These are phyloP conservation scores for Limnodromus scolopaceus DNA, from an alignment of 2,797 vertebrate genomes.

Conservation along the genomic window DNA sequence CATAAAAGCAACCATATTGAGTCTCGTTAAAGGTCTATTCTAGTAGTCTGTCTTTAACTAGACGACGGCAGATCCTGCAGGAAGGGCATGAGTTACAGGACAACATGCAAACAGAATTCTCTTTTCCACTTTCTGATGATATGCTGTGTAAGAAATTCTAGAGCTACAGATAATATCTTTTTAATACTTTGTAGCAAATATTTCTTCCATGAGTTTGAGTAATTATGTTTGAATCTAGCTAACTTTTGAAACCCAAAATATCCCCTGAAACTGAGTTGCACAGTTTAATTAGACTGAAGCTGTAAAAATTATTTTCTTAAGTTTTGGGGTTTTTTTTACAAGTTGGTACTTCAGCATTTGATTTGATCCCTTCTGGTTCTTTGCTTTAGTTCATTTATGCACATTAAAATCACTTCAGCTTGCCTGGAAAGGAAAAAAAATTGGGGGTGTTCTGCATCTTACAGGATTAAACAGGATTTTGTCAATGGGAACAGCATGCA, in stretches of 20 bases:
- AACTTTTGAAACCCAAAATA: neutral
- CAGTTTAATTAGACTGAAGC: neutral
- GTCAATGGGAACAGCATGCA: slow-evolving; percentile 20
- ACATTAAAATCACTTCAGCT: neutral
- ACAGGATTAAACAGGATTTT: slow-evolving; percentile 5
- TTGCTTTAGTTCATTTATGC: neutral
- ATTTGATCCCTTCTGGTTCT: neutral
- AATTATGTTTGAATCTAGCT: neutral
- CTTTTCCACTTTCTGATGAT: neutral
- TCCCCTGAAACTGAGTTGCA: neutral
- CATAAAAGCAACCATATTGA: neutral
- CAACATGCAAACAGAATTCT: neutral
- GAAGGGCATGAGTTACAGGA: neutral
- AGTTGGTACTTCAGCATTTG: neutral
- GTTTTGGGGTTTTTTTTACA: neutral
- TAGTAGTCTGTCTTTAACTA: neutral
- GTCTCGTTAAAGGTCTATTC: neutral
- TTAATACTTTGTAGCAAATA: neutral
- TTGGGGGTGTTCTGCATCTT: neutral
- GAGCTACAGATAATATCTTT: neutral
- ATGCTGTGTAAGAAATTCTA: neutral
- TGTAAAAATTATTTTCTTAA: neutral
- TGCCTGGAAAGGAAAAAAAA: neutral
- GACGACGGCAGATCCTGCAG: neutral
- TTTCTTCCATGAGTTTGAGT: neutral